Base-by-base conservation (phyloP, 2,888 invertebrate species). In the Lasioglossum calceatum region DNA sequence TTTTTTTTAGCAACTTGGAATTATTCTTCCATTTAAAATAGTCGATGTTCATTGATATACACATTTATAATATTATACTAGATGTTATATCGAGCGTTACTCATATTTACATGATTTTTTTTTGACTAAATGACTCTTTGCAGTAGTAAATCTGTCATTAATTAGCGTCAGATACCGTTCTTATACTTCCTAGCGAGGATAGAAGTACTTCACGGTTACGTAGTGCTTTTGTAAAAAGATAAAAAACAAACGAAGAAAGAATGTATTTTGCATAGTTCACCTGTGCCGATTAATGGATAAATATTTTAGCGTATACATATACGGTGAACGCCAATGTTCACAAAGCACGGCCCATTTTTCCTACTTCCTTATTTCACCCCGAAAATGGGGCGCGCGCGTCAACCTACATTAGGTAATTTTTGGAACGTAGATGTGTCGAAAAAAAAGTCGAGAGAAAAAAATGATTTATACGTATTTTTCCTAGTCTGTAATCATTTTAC, bases 341-440 rank as follows among this genome's bases (percentile, higher is more conserved):
- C 87, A 27, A 87, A 87, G 87, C 87, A 87, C 87, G 87, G 87
- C 87, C 87, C 87, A 87, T 81, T 87, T 81, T 87, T 87, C 87
- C 87, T 87, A 87, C 44, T 84, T 87, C 87, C 81, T 84, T 87
- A 87, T 84, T 42, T 77, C 79, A 87, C 44, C 81, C 84, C 77
- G 74, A 19, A 32, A 75, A 82, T 75, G 79, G 87, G 81, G 79
- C 74, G 74, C 84, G 79, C 74, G 74, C 84, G 87, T 77, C 86
- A 78, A 79, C 76, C 84, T 87, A 84, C 54, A 79, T 79, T 87
- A 87, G 87, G 87, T 79, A 81, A 73, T 73, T 73, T 81, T 83
- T 61, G 80, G 44, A 82, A 82, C 58, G 73, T 86, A 86, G 76
- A 81, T 76, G 54, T 82, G 67, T 79, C 58, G 44, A 64, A 71